Evolutionary conservation across 2,113 vertebrate species (phyloP).

Genomic region (Melanotaenia duboulayi): DNA sequence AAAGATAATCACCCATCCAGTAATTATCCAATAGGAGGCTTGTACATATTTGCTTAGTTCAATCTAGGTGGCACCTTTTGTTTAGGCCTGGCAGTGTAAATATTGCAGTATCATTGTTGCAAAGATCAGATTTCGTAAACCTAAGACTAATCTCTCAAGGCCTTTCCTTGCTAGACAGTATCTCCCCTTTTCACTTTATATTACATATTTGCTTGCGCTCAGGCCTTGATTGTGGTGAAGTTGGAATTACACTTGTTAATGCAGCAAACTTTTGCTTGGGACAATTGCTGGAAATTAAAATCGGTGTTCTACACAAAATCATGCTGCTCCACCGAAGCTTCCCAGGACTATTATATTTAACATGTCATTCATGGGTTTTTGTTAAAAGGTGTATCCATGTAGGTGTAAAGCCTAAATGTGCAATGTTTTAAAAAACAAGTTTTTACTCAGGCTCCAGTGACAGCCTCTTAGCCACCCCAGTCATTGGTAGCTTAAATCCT

Average conservation of each 20-base stretch:
- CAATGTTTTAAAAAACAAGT: conserved; percentile 36
- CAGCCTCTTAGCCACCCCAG: conserved; percentile 43
- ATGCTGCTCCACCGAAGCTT: not conserved
- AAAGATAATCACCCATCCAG: too few relatives aligned
- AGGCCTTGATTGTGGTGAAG: not conserved
- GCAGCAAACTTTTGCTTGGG: not conserved
- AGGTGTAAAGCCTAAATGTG: not conserved
- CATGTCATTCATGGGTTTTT: not conserved
- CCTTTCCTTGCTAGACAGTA: too few relatives aligned
- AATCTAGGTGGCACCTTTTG: too few relatives aligned
- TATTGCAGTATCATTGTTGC: too few relatives aligned
- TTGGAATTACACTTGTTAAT: not conserved
- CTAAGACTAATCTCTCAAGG: too few relatives aligned
- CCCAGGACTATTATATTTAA: not conserved
- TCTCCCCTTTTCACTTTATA: not conserved
- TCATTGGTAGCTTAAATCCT: conserved; percentile 57
- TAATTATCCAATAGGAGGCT: too few relatives aligned
- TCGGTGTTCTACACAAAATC: not conserved
- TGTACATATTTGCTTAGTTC: too few relatives aligned
- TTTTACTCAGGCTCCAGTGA: conserved; percentile 44
- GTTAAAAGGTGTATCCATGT: conserved; percentile 8
- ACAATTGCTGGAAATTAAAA: not conserved
- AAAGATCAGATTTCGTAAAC: too few relatives aligned
- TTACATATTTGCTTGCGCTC: not conserved
- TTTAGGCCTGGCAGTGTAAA: too few relatives aligned